These are phyloP conservation scores for Beris morrisii DNA, from an alignment of 2,888 invertebrate genomes.

Conservation along the genomic window DNA sequence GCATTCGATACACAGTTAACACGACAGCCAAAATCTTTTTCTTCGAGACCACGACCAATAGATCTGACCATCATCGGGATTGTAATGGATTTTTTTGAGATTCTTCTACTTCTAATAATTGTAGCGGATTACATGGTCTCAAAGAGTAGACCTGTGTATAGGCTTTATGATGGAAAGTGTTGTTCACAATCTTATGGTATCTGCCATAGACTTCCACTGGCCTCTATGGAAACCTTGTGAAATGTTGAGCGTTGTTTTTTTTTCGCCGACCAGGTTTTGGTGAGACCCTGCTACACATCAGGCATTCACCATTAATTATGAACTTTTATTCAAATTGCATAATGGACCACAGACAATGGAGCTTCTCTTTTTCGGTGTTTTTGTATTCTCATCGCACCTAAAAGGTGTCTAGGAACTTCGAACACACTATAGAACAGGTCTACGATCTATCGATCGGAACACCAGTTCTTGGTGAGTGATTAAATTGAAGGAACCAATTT, in stretches of 20 bases:
- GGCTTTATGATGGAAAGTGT: too few relatives aligned
- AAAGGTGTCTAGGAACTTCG: slow-evolving; percentile 10
- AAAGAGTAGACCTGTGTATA: too few relatives aligned
- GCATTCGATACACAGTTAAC: slow-evolving; percentile 33
- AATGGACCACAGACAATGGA: slow-evolving; percentile 30
- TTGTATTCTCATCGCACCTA: slow-evolving; percentile 23
- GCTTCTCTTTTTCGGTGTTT: slow-evolving; percentile 20
- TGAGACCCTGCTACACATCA: slow-evolving; percentile 19
- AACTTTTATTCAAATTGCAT: slow-evolving; percentile 35
- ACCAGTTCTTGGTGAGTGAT: slow-evolving; percentile 22
- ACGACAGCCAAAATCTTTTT: slow-evolving; percentile 10
- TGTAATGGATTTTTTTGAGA: slow-evolving; percentile 14
- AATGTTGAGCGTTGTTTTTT: not conserved
- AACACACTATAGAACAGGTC: slow-evolving; percentile 13
- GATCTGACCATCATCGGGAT: slow-evolving; percentile 4
- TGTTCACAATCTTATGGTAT: too few relatives aligned
- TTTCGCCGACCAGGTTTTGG: not conserved
- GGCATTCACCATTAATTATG: slow-evolving; percentile 32
- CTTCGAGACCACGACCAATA: not conserved
- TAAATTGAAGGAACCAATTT: slow-evolving; percentile 31
- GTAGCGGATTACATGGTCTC: too few relatives aligned
- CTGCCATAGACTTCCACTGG: too few relatives aligned
- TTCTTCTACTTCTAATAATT: too few relatives aligned
- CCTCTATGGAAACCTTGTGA: slow-evolving; percentile 5
- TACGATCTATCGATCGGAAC: slow-evolving; percentile 19